Percentiles rank a stretch among this genome's conserved stretches.
These are phyloP conservation scores for Melinaea menophilus DNA, from an alignment of 2,888 invertebrate genomes.

Conservation along the genomic window DNA sequence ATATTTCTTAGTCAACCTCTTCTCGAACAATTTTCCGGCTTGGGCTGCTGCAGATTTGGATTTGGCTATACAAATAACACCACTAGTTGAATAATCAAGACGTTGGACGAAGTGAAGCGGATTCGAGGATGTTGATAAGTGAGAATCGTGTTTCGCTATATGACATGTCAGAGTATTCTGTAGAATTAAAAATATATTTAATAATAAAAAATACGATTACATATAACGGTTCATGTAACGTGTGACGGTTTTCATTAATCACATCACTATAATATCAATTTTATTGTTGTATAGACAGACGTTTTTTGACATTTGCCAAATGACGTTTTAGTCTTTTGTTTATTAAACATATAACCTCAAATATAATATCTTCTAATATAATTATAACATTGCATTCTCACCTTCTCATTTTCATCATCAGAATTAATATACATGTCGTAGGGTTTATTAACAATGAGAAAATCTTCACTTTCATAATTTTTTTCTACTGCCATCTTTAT, in stretches of 20 bases:
- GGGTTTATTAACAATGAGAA: slow-evolving; percentile 83
- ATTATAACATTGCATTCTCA: slow-evolving; percentile 37
- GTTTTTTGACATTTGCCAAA: no score
- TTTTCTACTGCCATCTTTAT: slow-evolving; percentile 62
- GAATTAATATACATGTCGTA: slow-evolving; percentile 87
- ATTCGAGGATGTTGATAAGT: slow-evolving; percentile 50
- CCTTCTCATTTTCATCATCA: slow-evolving; percentile 79
- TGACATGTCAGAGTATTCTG: slow-evolving; percentile 80
- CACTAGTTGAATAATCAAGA: slow-evolving; percentile 89
- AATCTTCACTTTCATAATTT: slow-evolving; percentile 80
- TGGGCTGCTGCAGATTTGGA: slow-evolving; percentile 81
- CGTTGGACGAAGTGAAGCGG: slow-evolving; percentile 87
- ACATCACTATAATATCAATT: no score
- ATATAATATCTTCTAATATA: neutral
- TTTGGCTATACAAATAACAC: slow-evolving; percentile 85
- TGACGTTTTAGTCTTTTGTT: neutral
- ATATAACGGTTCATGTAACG: no score
- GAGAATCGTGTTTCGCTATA: slow-evolving; percentile 72
- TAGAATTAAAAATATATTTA: slow-evolving; percentile 10
- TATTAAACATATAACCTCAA: slow-evolving; percentile 35
- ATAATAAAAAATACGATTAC: neutral
- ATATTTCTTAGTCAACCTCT: slow-evolving; percentile 81
- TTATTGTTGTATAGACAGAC: no score
- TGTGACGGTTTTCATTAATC: no score
- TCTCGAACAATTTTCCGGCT: slow-evolving; percentile 80